phyloP scores from a whole-genome alignment of 2,888 invertebrate species.

The Dasypolia templi region DNA sequence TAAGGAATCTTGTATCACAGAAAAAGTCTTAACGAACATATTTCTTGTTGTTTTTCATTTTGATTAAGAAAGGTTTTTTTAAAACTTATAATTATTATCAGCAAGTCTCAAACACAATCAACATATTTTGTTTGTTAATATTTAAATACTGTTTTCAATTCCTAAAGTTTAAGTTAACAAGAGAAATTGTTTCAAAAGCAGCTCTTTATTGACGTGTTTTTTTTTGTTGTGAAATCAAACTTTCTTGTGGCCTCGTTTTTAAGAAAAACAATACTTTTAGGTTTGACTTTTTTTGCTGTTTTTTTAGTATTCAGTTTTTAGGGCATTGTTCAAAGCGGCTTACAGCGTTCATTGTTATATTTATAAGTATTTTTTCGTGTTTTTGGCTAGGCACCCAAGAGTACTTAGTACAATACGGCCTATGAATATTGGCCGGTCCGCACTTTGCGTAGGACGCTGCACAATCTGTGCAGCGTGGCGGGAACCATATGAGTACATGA shows the following conservation, averaged over 20 bases:
- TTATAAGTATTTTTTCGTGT: neutral
- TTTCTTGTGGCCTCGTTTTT: neutral
- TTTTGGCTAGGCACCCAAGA: neutral
- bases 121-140: neutral
- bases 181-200: neutral
- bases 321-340: neutral
- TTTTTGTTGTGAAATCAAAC: neutral
- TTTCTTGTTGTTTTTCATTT: constrained; percentile 1
- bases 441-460: no score
- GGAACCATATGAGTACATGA: no score
- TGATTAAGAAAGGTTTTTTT: constrained; percentile 9
- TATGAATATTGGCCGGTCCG: no score
- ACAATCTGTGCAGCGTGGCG: no score
- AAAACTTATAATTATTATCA: neutral
- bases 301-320: neutral
- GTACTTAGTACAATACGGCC: no score
- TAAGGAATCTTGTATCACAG: neutral
- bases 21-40: neutral
- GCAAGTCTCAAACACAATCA: neutral
- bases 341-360: neutral
- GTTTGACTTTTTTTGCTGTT: neutral
- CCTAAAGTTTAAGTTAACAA: neutral
- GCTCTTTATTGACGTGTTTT: neutral
- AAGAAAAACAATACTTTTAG: constrained; percentile 5
- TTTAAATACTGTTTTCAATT: neutral